These are phyloP conservation scores for Drosophila micromelanica DNA, from an alignment of 1,140 invertebrate species.

Conservation along the genomic window DNA sequence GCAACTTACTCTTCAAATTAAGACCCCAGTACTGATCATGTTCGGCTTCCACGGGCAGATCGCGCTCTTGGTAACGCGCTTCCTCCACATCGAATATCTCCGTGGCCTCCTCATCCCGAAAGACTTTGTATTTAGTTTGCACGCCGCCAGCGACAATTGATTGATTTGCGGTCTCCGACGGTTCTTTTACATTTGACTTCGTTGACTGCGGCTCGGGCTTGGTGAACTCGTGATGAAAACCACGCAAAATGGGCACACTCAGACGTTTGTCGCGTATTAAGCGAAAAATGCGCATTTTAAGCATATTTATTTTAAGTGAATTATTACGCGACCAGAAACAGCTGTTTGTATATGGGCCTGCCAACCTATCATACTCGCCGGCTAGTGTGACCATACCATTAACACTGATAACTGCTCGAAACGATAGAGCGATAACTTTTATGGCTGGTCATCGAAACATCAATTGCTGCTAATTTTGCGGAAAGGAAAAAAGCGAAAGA, in stretches of 20 bases:
- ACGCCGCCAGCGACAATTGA: conserved; percentile 52
- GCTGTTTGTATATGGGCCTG: conserved; percentile 21
- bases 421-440: conserved; percentile 15
- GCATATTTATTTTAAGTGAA: conserved; percentile 46
- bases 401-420: neutral
- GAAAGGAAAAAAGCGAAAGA: conserved; percentile 39
- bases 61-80: conserved; percentile 84
- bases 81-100: conserved; percentile 89
- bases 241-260: conserved; percentile 65
- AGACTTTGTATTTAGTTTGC: conserved; percentile 75
- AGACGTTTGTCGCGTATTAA: conserved; percentile 60
- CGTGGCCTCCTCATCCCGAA: conserved; percentile 86
- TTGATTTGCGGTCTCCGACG: conserved; percentile 2
- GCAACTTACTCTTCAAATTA: conserved; percentile 85
- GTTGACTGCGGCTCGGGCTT: conserved; percentile 42
- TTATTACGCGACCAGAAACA: conserved; percentile 39
- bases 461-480: conserved; percentile 55
- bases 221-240: conserved; percentile 77
- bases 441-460: conserved; percentile 40
- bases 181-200: conserved; percentile 1
- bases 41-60: conserved; percentile 40
- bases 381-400: conserved; percentile 18
- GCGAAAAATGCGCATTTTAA: conserved; percentile 62
- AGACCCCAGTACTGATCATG: conserved; percentile 85
- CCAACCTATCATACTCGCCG: neutral